phyloP scores from a whole-genome alignment of 2,888 invertebrate species.

The Xanthorhoe designata region DNA sequence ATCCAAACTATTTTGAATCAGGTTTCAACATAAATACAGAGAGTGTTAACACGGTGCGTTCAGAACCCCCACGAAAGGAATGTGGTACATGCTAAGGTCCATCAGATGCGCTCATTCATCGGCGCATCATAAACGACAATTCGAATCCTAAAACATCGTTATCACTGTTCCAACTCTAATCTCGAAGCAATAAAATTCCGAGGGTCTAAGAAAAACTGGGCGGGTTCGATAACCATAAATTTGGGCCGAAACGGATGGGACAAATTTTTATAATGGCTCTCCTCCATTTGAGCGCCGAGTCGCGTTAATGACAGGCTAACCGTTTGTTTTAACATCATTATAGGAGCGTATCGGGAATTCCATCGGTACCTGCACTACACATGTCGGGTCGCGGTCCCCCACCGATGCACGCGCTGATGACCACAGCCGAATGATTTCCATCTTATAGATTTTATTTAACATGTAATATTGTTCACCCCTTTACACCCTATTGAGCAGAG shows the following conservation, averaged over 20 bases:
- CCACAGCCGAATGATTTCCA: slow-evolving; percentile 46
- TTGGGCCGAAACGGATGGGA: slow-evolving; percentile 83
- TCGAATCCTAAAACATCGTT: slow-evolving; percentile 79
- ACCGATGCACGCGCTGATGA: slow-evolving; percentile 60
- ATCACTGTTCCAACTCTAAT: slow-evolving; percentile 83
- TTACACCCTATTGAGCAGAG: too few relatives aligned
- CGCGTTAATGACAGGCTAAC: slow-evolving; percentile 84
- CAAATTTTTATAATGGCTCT: slow-evolving; percentile 85
- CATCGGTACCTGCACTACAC: slow-evolving; percentile 75
- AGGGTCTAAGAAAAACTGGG: slow-evolving; percentile 77
- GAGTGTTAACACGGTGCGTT: slow-evolving; percentile 17
- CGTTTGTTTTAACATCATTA: slow-evolving; percentile 86
- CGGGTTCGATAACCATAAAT: slow-evolving; percentile 83
- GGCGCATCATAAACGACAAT: slow-evolving; percentile 68
- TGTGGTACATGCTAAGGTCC: slow-evolving; percentile 44
- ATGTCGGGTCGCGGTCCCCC: slow-evolving; percentile 60
- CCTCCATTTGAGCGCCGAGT: slow-evolving; percentile 79
- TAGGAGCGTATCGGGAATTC: slow-evolving; percentile 82
- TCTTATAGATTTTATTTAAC: slow-evolving; percentile 49
- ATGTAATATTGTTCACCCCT: slow-evolving; percentile 29
- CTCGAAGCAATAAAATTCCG: slow-evolving; percentile 80
- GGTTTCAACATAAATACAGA: slow-evolving; percentile 22
- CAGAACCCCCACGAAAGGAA: slow-evolving; percentile 43
- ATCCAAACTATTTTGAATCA: too few relatives aligned
- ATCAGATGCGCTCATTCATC: slow-evolving; percentile 66